Evolutionary conservation across 1,140 invertebrate genomes (phyloP), one percentile per base, ranked within the genome.

Genomic region (Gonatopus flavifemur): DNA sequence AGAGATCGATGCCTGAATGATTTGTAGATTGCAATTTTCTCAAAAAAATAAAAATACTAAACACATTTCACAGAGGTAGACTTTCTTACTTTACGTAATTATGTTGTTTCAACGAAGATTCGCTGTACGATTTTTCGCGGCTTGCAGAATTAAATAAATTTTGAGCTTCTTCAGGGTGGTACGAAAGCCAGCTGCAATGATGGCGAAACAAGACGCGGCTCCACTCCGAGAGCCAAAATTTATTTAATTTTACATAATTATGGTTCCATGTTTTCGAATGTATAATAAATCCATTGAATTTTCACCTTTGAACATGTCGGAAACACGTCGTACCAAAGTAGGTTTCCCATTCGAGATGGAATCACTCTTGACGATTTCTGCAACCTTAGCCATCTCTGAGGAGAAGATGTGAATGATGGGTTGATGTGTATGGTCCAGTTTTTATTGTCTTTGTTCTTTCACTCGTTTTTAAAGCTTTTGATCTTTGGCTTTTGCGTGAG

Each of bases 261-360:
- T 19, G 1, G 6, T 19, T 30, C 30, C 15, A 10, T 18, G 25
- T 28, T 28, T 8, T 30, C 3, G 10, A 13, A 10, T 12, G 15
- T 8, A 2, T 42, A 8, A 13, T 31, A 31, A 30, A 12, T 21
- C 31, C 3, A 7, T 13, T 36, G 9, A 9, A 35, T 18, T 43
- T 30, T 64, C 59, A 76, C 75, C 74, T 61, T 69, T 76, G 20
- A 77, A 63, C 63, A 74, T 67, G 22, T 72, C 62, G 20, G 72
- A 75, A 4, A 76, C 64, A 32, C 71, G 64, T 53, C 72, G 62
- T 1, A 63, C 70, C 12, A 76, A 57, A 15, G 72, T 76, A 28
- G 56, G 57, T 21, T 67, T 68, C 21, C 65, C 58, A 33, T 66
- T 57, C 2, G 68, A 20, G 15, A 48, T 37, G 21, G 46, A 49